Conservation (phyloP, 2,113 vertebrate species). For the Tachycineta bicolor region DNA sequence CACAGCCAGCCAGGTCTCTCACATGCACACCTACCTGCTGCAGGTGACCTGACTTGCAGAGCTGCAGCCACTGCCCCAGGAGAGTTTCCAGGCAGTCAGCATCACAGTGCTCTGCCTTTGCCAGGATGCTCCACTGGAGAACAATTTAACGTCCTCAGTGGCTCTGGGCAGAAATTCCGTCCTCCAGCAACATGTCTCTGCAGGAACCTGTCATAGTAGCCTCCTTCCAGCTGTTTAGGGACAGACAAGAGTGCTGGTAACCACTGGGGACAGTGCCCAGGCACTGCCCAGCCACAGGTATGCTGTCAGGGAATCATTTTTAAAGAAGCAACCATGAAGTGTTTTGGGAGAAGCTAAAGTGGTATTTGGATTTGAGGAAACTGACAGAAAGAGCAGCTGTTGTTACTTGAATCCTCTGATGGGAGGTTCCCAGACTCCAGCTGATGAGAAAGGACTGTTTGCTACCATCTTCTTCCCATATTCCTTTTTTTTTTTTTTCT, state of each 20-base stretch:
- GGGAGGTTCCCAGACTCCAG: not conserved
- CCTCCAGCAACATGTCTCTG: rapidly evolving
- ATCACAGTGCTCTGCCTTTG: not conserved
- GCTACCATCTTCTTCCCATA: not conserved
- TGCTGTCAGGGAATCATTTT: not conserved
- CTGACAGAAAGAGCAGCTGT: not conserved
- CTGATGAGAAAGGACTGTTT: not conserved
- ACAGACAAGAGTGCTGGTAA: not conserved
- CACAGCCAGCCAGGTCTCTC: not conserved
- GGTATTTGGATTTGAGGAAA: not conserved
- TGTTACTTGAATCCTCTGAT: not conserved
- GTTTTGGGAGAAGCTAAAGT: not conserved
- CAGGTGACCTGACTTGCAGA: not conserved
- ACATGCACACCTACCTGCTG: not conserved
- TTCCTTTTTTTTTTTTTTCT: not conserved
- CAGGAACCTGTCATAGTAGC: not conserved
- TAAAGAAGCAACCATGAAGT: not conserved
- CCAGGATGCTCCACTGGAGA: not conserved
- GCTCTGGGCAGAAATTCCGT: not conserved
- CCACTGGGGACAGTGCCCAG: rapidly evolving
- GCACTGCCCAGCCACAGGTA: not conserved
- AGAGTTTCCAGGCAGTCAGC: not conserved
- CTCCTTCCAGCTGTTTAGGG: not conserved
- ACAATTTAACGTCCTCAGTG: rapidly evolving
- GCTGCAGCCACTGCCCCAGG: not conserved